Evolutionary conservation across 2,113 vertebrate species (phyloP), one percentile per base, ranked within the genome.

Genomic region (Apeltes quadracus): DNA sequence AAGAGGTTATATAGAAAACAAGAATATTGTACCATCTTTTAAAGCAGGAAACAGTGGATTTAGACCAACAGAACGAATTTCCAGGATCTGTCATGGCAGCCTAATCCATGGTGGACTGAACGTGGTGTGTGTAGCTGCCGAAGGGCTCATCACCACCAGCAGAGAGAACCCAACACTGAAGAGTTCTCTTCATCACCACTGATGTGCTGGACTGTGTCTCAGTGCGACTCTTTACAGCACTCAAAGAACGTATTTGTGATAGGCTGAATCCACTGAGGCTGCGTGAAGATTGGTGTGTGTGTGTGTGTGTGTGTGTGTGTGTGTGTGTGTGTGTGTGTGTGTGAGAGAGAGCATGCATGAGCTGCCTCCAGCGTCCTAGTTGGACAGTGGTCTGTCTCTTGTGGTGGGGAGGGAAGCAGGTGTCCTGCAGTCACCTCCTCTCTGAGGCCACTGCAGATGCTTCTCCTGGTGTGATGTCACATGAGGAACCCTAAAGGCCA

Each of bases 171-270:
- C 2, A 0, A n/a, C 48, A 25, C 27, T 23, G 36, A 16, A n/a
- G 18, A 27, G 20, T 39, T 23, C n/a, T 43, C 7, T 48, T 22
- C n/a, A 50, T 16, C 15, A 46, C 15, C 64, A 36, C 61, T 29
- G 3, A 6, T 29, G 16, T 13, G 16, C 51, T 50, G 9, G 34
- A 12, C 22, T 15, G 58, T 12, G 15, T 38, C 20, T 77, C 56
- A 78, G 15, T 46, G 20, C 22, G n/a, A 2, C 43, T 53, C 53
- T 79, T 64, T 69, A 53, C 23, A 77, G 66, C 41, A 72, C 27
- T 75, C 58, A 55, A 65, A 68, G 13, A 39, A 25, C 0, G 29
- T 29, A 55, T 69, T 70, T 77, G 55, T 70, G 36, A 25, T 61
- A 67, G 51, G 48, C 58, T 75, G 23, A 63, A 57, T 76, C 71